A percentile compares a stretch with the other conserved stretches of the same genome.
Conservation (phyloP, 2,888 invertebrate species). For the Allolobophora icterica region DNA sequence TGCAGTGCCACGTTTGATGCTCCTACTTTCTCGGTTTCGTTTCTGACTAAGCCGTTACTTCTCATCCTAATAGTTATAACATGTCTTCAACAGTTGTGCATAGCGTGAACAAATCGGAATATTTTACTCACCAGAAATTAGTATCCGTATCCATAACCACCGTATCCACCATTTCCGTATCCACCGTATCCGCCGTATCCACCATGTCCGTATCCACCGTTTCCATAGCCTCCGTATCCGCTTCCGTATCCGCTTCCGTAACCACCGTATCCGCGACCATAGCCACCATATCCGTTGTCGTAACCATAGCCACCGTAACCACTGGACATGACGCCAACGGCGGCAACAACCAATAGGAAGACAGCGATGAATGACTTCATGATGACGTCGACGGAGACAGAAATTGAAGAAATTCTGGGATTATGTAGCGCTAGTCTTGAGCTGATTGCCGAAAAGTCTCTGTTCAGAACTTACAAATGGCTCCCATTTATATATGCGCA, state of each 20-base stretch:
- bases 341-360: background rate
- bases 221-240: background rate
- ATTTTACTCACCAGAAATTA: too few relatives aligned
- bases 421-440: background rate
- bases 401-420: background rate
- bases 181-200: background rate
- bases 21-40: too few relatives aligned
- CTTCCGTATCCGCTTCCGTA: background rate
- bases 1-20: too few relatives aligned
- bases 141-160: too few relatives aligned
- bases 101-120: too few relatives aligned
- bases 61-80: too few relatives aligned
- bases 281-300: background rate
- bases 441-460: background rate
- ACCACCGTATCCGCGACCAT: background rate
- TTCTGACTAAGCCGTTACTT: too few relatives aligned
- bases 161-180: background rate
- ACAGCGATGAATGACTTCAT: slow-evolving; percentile 17
- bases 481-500: background rate
- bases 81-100: too few relatives aligned
- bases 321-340: background rate
- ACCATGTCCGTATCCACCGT: background rate
- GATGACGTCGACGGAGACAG: background rate
- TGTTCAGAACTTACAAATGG: background rate
- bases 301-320: background rate